Base-by-base conservation (phyloP, 1,140 invertebrate species). In the Glossosoma conforme region DNA sequence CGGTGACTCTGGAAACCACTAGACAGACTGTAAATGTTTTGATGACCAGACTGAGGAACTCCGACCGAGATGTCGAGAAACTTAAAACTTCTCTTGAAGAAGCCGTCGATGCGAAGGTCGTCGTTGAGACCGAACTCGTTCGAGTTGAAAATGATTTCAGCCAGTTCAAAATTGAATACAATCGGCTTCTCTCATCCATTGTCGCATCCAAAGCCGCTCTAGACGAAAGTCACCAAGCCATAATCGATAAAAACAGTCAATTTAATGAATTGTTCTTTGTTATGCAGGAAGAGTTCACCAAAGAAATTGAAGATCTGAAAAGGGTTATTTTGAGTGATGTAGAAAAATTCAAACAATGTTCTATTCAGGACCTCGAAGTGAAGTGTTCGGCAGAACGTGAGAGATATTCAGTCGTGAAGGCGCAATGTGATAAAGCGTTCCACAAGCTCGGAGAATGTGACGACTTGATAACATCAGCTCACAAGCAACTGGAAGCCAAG, bases 21-120 rank as follows among this genome's bases (percentile, higher is more conserved):
- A 63, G 67, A 48, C 70, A 73, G 47, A 72, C 72, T 43, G 66
- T 75, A 10, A 65, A 73, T 61, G 72, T 70, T 5, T 59, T 75
- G 42, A 70, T 66, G 15, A 64, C 65, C 60, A 60, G 72, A 2
- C 45, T 75, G 30, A 62, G 70, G 36, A 70, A 72, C 45, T 71
- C 72, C 32, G 72, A 75, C 46, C 69, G 63, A 60, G 69, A 73
- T 47, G 56, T 72, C 3, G 70, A 72, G 52, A 43, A 43, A 15
- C 24, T 43, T 25, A 43, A 43, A 8, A 1, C 32, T 10, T 22
- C 25, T 17, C 4, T 43, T n/a, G 41, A 43, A 11, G 13, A 44
- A 30, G 3, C 20, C 1, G 32, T 4, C 24, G 5, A 8, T 11
- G 13, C 24, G 0, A 44, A 44, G 10, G 9, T 11, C 10, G n/a